Base-by-base conservation (phyloP, 2,797 vertebrate genomes). In the Ibycter americanus region DNA sequence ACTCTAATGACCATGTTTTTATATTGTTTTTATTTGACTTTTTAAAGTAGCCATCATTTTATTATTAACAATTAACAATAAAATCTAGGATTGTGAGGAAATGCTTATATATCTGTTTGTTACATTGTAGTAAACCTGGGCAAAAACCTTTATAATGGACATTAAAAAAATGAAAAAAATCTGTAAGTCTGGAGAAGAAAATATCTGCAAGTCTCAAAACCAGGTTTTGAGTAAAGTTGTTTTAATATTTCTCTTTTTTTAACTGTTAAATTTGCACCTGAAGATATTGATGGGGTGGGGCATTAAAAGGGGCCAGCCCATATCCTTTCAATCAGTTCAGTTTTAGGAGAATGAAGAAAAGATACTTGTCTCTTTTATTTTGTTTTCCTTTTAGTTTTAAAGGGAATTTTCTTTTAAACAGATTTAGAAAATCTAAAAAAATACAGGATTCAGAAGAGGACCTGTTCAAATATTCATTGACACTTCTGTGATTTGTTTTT, bases 1-100 rank as follows among this genome's bases (percentile, higher is more conserved):
- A 67, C 5, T 73, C 16, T 74, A 42, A 58, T 68, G n/a, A 40
- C 63, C 4, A 20, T 72, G 8, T 16, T 12, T 83, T 81, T 83
- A 31, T 65, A 58, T 55, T 88, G 31, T 3, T 72, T 94, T 90
- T 88, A 68, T 88, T 82, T 66, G 18, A 70, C 47, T 83, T 91
- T 87, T 95, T 77, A 25, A 89, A 87, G 19, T 81, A 77, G 31
- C 47, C 23, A 27, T 77, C 12, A 23, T 90, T 87, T 87, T 74
- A 63, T 66, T 94, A 79, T 25, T 76, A 56, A 47, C 1, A 0
- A 46, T 92, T 40, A 59, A 58, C 31, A 91, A 66, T 88, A 93
- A 94, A 96, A 81, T 42, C 10, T 21, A 32, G 31, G 32, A 42
- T 25, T 49, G 17, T 51, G 56, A 67, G 18, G 55, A 85, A 79